These are phyloP conservation scores for Sphenopsis melanotis DNA, from an alignment of 2,797 vertebrate genomes.

Conservation along the genomic window DNA sequence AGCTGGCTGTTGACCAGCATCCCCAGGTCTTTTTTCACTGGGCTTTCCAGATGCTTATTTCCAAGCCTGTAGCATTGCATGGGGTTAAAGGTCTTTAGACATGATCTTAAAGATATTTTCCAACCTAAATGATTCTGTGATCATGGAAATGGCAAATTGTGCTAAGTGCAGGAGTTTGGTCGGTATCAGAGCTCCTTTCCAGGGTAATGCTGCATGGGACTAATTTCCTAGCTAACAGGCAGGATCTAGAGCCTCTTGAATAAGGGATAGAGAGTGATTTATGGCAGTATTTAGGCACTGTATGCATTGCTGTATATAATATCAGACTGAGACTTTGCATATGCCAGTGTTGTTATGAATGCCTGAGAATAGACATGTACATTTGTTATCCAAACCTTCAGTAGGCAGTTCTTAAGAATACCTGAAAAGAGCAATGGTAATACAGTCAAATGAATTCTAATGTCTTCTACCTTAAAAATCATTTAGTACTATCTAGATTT, in stretches of 20 bases:
- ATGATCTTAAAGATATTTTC: not conserved
- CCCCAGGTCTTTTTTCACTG: not conserved
- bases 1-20: not conserved
- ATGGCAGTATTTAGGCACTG: not conserved
- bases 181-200: not conserved
- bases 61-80: not conserved
- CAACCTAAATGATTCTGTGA: not conserved
- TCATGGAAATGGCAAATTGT: not conserved
- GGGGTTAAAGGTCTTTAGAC: not conserved
- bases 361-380: not conserved
- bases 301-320: not conserved
- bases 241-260: not conserved
- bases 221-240: not conserved
- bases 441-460: not conserved
- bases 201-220: not conserved
- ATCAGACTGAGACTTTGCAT: not conserved
- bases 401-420: not conserved
- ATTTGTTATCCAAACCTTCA: not conserved
- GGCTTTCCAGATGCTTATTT: not conserved
- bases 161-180: not conserved
- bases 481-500: not conserved
- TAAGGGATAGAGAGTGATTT: not conserved
- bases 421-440: not conserved
- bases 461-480: not conserved
- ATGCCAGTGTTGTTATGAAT: not conserved